phyloP scores from a whole-genome alignment of 1,140 invertebrate species.

The Sycophaga agraensis region DNA sequence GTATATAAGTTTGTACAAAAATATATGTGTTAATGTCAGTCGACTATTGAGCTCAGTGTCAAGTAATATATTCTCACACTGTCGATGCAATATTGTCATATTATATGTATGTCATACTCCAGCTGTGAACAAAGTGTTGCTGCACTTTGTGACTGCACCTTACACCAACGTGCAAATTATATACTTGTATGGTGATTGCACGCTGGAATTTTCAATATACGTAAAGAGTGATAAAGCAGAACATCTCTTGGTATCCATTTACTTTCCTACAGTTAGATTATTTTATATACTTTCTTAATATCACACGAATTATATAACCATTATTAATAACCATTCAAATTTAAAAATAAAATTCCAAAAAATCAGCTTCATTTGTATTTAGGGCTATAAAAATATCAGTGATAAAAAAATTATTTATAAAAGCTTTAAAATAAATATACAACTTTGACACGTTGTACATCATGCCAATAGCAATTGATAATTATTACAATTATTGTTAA shows the following conservation, averaged over 20 bases:
- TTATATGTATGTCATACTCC: slow-evolving; percentile 42
- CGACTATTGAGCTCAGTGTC: neutral
- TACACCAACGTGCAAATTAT: slow-evolving; percentile 44
- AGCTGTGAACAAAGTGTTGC: slow-evolving; percentile 55
- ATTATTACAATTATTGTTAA: too few relatives aligned
- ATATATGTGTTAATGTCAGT: slow-evolving; percentile 3
- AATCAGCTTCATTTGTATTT: too few relatives aligned
- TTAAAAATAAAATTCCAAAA: neutral
- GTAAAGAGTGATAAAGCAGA: slow-evolving; percentile 1
- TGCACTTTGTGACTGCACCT: slow-evolving; percentile 37
- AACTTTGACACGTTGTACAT: too few relatives aligned
- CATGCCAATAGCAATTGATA: too few relatives aligned
- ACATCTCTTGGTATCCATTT: too few relatives aligned
- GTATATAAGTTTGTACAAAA: slow-evolving; percentile 32
- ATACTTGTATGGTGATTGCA: slow-evolving; percentile 9
- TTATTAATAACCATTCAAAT: neutral
- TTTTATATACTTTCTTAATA: too few relatives aligned
- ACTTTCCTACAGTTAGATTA: too few relatives aligned
- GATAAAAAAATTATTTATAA: too few relatives aligned
- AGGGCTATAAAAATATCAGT: too few relatives aligned
- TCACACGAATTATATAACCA: too few relatives aligned
- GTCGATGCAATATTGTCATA: slow-evolving; percentile 42
- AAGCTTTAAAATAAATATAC: too few relatives aligned
- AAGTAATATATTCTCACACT: slow-evolving; percentile 50
- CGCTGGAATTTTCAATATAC: slow-evolving; percentile 13